Evolutionary conservation across 2,113 vertebrate genomes (phyloP).

Genomic region (Tupaia tana): DNA sequence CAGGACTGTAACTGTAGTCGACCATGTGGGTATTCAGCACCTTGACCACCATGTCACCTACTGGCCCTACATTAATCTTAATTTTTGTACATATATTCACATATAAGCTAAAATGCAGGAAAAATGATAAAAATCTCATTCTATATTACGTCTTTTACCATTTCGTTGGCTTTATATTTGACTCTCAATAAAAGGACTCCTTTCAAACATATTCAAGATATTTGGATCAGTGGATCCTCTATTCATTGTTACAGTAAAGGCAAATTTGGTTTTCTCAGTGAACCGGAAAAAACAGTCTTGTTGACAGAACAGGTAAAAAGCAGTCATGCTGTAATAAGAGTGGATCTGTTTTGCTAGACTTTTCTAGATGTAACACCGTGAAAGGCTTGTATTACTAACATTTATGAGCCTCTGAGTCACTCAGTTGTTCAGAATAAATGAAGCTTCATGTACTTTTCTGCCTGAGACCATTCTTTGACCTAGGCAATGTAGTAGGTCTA

Average conservation of each 20-base stretch:
- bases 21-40: too few species aligned
- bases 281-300: too few species aligned
- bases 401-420: background rate
- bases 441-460: background rate
- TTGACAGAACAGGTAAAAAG: background rate
- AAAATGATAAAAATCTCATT: background rate
- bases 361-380: background rate
- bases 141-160: background rate
- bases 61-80: background rate
- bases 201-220: background rate
- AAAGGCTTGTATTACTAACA: background rate
- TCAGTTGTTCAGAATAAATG: background rate
- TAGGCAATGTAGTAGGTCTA: background rate
- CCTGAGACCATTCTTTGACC: background rate
- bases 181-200: background rate
- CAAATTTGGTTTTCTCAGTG: background rate
- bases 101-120: background rate
- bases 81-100: background rate
- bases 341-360: background rate
- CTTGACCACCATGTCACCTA: too few species aligned
- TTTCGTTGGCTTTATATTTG: background rate
- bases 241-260: background rate
- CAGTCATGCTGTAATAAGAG: background rate
- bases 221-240: background rate
- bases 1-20: too few species aligned